Percentiles rank a stretch among this genome's conserved stretches.
phyloP scores from a whole-genome alignment of 23 tunicate genomes.

The Trididemnum nubilum region DNA sequence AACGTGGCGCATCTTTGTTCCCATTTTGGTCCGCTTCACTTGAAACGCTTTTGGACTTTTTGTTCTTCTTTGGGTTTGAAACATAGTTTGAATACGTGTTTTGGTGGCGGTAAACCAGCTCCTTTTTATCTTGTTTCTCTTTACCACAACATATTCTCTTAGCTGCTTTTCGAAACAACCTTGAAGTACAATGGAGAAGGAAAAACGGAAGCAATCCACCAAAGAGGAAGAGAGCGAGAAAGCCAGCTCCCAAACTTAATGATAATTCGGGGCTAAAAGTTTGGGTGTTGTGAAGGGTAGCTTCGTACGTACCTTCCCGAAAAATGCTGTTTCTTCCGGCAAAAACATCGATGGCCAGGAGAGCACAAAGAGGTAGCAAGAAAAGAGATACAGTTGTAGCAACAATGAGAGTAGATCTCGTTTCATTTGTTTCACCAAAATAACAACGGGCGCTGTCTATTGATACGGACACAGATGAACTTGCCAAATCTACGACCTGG shows the following conservation, averaged over 20 bases:
- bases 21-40: not conserved
- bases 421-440: constrained; percentile 41
- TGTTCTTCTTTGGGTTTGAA: not conserved
- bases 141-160: not conserved
- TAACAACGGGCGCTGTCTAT: constrained; percentile 31
- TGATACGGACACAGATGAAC: constrained; percentile 22
- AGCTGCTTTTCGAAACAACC: not conserved
- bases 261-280: not conserved
- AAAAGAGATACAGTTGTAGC: constrained; percentile 13
- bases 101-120: not conserved
- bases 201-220: constrained; percentile 18
- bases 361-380: constrained; percentile 36
- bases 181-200: not conserved
- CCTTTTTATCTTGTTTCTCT: not conserved
- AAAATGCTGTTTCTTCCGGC: constrained; percentile 14
- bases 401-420: constrained; percentile 30
- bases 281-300: not conserved
- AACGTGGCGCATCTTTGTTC: not conserved
- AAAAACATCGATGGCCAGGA: constrained; percentile 44
- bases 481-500: constrained; percentile 44
- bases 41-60: not conserved
- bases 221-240: constrained; percentile 6
- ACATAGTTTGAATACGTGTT: not conserved
- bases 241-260: constrained; percentile 3
- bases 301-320: not conserved